phyloP scores from a whole-genome alignment of 2,113 vertebrate genomes.

The Cryptotis parvus region DNA sequence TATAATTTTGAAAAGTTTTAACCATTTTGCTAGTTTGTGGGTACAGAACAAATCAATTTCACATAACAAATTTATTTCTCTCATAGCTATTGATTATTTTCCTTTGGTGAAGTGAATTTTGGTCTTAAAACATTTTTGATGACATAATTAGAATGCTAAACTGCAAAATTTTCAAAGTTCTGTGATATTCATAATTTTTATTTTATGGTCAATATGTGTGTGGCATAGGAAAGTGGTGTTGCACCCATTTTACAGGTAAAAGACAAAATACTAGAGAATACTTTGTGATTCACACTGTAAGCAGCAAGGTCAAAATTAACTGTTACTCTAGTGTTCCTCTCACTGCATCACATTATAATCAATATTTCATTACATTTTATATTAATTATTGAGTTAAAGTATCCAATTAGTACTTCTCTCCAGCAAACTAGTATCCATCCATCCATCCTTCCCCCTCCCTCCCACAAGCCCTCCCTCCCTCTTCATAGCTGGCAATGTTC shows the following conservation, averaged over 20 bases:
- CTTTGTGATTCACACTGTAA: background rate
- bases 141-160: slow-evolving; percentile 21
- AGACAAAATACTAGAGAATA: background rate
- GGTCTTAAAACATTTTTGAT: slow-evolving; percentile 47
- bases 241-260: background rate
- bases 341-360: background rate
- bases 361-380: background rate
- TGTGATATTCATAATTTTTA: background rate
- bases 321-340: background rate
- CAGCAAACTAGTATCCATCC: background rate
- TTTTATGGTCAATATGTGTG: slow-evolving; percentile 5
- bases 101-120: slow-evolving; percentile 27
- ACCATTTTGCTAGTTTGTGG: slow-evolving; percentile 63
- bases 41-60: slow-evolving; percentile 47
- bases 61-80: slow-evolving; percentile 48
- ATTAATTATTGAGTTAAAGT: slow-evolving; percentile 21
- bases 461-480: too few relatives aligned
- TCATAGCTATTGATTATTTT: slow-evolving; percentile 31
- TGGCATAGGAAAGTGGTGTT: background rate
- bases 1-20: slow-evolving; percentile 73
- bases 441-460: too few relatives aligned
- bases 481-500: too few relatives aligned
- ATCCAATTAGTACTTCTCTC: background rate
- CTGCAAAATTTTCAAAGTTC: slow-evolving; percentile 24
- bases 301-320: background rate